Evolutionary conservation across 2,113 vertebrate genomes (phyloP).

Genomic region (Gopherus flavomarginatus): DNA sequence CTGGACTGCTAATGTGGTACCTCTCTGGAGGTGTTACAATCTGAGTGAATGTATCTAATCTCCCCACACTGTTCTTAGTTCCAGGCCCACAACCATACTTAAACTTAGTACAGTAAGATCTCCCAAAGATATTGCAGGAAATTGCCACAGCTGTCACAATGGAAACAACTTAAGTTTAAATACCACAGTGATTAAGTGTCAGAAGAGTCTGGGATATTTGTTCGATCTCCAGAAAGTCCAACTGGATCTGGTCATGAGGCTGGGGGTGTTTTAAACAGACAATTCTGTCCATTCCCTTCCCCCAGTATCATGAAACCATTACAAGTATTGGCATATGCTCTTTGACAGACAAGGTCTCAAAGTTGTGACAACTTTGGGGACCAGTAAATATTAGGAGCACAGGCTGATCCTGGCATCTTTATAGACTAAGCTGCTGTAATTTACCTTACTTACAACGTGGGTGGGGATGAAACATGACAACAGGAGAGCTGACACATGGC

Average conservation of each 20-base stretch:
- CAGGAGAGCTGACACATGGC: background rate
- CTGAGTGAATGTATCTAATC: too few relatives aligned
- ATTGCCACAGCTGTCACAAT: background rate
- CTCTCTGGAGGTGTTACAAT: too few relatives aligned
- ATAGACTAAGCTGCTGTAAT: background rate
- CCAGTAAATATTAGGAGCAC: slow-evolving; percentile 9
- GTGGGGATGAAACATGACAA: background rate
- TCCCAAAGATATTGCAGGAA: background rate
- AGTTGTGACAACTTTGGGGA: background rate
- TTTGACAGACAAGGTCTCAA: slow-evolving; percentile 13
- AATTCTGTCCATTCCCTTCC: background rate
- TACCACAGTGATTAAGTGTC: background rate
- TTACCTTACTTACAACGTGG: background rate
- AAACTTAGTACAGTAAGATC: background rate
- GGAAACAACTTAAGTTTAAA: background rate
- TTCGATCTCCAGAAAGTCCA: background rate
- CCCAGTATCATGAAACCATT: background rate
- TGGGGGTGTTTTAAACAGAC: background rate
- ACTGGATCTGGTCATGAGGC: background rate
- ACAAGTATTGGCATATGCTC: background rate
- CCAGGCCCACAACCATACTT: too few relatives aligned
- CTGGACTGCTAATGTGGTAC: background rate
- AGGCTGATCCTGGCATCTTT: background rate
- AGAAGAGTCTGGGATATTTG: background rate
- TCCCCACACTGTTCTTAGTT: too few relatives aligned